Conservation (phyloP, 2,888 invertebrate species). For the Drosophila formosana region DNA sequence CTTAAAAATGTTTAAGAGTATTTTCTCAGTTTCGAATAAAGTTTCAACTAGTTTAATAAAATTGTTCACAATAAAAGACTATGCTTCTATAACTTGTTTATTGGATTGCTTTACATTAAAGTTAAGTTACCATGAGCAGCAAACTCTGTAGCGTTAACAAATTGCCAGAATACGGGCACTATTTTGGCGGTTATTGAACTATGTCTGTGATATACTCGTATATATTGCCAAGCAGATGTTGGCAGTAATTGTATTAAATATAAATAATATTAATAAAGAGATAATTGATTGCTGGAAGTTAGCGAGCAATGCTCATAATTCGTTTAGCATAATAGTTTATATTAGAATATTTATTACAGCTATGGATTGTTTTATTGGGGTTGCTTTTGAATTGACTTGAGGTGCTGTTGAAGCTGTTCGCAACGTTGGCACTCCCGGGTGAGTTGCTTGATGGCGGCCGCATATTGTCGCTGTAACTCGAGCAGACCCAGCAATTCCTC, state of each 20-base stretch:
- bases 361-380: conserved; percentile 17
- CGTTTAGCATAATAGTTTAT: not conserved
- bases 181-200: not conserved
- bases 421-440: conserved; percentile 91
- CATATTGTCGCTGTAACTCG: conserved; percentile 92
- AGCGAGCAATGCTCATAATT: not conserved
- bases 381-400: conserved; percentile 82
- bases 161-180: not conserved
- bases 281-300: not conserved
- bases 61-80: not conserved
- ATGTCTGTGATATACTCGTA: not conserved
- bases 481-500: conserved; percentile 87
- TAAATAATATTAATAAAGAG: conserved; percentile 1
- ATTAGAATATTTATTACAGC: conserved; percentile 3
- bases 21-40: too few relatives aligned
- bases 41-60: too few relatives aligned
- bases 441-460: conserved; percentile 91
- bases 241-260: not conserved
- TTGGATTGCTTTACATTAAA: not conserved
- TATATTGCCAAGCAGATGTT: not conserved
- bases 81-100: not conserved
- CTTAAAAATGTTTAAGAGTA: too few relatives aligned
- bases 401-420: conserved; percentile 86
- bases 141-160: too few relatives aligned
- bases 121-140: not conserved